A percentile compares a stretch with the other conserved stretches of the same genome.
phyloP scores from a whole-genome alignment of 1,140 invertebrate genomes.

The Ditylenchus dipsaci region DNA sequence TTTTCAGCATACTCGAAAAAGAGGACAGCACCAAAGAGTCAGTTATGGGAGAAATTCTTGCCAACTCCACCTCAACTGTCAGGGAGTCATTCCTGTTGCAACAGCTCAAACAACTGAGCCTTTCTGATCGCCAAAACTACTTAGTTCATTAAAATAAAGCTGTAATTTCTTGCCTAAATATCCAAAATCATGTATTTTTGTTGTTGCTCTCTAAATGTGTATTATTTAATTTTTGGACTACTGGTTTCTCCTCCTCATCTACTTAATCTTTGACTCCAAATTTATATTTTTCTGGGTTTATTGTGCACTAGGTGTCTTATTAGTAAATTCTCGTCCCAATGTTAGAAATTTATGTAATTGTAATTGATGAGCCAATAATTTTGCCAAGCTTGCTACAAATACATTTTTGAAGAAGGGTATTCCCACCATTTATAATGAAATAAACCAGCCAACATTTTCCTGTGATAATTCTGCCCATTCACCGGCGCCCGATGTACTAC shows the following conservation, averaged over 20 bases:
- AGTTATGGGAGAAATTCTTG: slow-evolving; percentile 6
- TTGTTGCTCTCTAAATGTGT: not conserved
- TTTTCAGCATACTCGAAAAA: slow-evolving; percentile 5
- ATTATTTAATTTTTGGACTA: not conserved
- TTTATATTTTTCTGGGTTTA: too few relatives aligned
- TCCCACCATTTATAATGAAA: too few relatives aligned
- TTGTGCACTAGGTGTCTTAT: too few relatives aligned
- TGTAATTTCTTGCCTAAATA: not conserved
- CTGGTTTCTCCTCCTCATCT: not conserved
- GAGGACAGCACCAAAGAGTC: not conserved
- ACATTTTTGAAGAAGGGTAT: too few relatives aligned
- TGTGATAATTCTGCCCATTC: too few relatives aligned
- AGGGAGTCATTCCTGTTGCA: not conserved
- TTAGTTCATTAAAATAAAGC: slow-evolving; percentile 3
- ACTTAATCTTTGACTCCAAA: too few relatives aligned
- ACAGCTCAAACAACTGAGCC: slow-evolving; percentile 7
- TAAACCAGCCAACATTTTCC: too few relatives aligned
- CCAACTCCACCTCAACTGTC: not conserved
- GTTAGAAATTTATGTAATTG: too few relatives aligned
- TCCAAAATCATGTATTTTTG: not conserved
- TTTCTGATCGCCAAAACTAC: slow-evolving; percentile 1
- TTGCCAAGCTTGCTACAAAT: too few relatives aligned
- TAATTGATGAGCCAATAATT: too few relatives aligned
- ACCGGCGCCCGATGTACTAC: too few relatives aligned
- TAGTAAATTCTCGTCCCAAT: too few relatives aligned